These are phyloP conservation scores for Lepidurus arcticus DNA, from an alignment of 1,140 invertebrate species.

Conservation along the genomic window DNA sequence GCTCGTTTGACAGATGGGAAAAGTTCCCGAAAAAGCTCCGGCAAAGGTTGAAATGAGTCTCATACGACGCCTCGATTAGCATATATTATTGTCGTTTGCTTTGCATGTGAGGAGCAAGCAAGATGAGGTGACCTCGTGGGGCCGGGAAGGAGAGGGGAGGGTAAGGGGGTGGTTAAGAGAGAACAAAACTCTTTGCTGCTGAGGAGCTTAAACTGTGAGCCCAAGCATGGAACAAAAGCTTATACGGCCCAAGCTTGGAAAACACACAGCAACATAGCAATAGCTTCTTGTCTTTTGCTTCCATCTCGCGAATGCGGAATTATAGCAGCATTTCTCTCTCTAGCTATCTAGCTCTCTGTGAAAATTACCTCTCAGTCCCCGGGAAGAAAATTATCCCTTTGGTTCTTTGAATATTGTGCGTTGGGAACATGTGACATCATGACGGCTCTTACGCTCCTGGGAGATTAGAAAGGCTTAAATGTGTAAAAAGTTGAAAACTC, in stretches of 20 bases:
- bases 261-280: no score
- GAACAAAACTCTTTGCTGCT: not conserved
- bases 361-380: no score
- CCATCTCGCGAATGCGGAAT: not conserved
- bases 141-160: not conserved
- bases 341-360: not conserved
- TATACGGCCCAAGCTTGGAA: not conserved
- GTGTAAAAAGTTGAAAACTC: slow-evolving; percentile 15
- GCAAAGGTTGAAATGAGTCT: slow-evolving; percentile 15
- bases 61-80: slow-evolving; percentile 20
- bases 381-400: not conserved
- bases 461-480: slow-evolving; percentile 1
- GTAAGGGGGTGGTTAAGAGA: not conserved
- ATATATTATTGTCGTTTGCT: slow-evolving; percentile 19
- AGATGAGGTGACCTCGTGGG: not conserved
- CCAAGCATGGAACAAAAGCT: slow-evolving; percentile 15
- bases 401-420: not conserved
- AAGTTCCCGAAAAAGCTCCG: not conserved
- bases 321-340: not conserved
- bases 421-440: not conserved
- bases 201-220: slow-evolving; percentile 15
- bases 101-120: not conserved
- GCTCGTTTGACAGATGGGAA: not conserved
- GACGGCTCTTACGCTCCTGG: not conserved
- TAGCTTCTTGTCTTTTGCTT: no score